Evolutionary conservation across 2,888 invertebrate genomes (phyloP), one percentile per base, ranked within the genome.

Genomic region (Dasypogon diadema): DNA sequence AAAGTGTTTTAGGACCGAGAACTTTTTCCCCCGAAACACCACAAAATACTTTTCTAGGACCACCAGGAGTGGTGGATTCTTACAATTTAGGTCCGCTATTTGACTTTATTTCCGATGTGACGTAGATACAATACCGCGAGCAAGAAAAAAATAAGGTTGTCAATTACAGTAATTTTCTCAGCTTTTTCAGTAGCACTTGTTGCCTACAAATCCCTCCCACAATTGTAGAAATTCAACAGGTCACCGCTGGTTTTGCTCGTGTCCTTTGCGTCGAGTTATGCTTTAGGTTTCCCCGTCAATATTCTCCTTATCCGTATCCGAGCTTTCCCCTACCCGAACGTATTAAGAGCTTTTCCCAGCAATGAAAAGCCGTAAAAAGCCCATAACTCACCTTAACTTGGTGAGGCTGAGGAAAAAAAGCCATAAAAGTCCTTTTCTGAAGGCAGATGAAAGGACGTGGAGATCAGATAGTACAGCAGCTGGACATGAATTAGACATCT

Each of bases 401-500:
- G 21, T 26, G 1, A 68, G 14, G 46, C n/a, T 24, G 24, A 42
- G 46, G 8, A 65, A 65, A 63, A 24, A 48, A 48, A 3, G 1
- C n/a, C 16, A 8, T 24, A 42, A 18, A 55, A 46, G 22, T 10
- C 37, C 16, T 46, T 21, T 26, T 46, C 48, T 24, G 24, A 46
- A 42, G 46, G 24, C 65, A 78, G 65, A 56, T 63, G 46, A 68
- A 58, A 48, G 42, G 48, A 81, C 80, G 80, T 76, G 72, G 76
- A 79, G 76, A 78, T 82, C 81, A 77, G 78, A 78, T 75, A 80
- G 79, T 79, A 80, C 79, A 79, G 79, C 77, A 74, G 55, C 78
- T 79, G 80, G 80, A 79, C 76, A 80, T 79, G 77, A 79, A 75
- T 82, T 82, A 81, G 79, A 79, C 72, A 80, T 80, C 78, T 79